Percentiles rank a stretch among this genome's conserved stretches.
These are phyloP conservation scores for Matsumyia berberina DNA, from an alignment of 2,888 invertebrate genomes.

Conservation along the genomic window DNA sequence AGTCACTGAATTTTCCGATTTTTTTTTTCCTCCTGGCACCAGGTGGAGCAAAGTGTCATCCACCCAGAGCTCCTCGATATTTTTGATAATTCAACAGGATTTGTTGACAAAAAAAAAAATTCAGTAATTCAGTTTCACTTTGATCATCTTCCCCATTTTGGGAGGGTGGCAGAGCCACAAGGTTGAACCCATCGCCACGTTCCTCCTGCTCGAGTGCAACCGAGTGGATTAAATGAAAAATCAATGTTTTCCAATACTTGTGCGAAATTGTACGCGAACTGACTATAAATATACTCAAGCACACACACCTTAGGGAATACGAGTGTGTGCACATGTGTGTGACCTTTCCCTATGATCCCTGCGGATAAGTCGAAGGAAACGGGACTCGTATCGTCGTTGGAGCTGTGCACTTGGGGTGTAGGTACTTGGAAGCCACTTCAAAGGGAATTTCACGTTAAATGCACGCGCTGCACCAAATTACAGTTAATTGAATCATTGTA, in stretches of 20 bases:
- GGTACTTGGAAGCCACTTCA: conserved; percentile 43
- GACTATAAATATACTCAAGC: conserved; percentile 36
- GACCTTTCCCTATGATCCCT: conserved; percentile 38
- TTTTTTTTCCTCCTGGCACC: conserved; percentile 2
- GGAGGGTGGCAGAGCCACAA: conserved; percentile 1
- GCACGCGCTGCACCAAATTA: conserved; percentile 59
- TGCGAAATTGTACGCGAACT: background rate
- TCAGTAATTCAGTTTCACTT: conserved; percentile 42
- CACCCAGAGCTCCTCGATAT: background rate
- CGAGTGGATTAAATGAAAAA: conserved; percentile 65
- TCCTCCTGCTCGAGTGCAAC: conserved; percentile 18
- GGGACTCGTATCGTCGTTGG: conserved; percentile 35
- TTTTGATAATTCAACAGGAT: background rate
- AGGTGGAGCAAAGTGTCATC: conserved; percentile 35
- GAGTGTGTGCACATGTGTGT: conserved; percentile 13
- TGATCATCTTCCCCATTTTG: conserved; percentile 28
- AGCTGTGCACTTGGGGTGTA: conserved; percentile 21
- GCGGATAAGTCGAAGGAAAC: background rate
- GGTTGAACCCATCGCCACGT: conserved; percentile 16
- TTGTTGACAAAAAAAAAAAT: conserved; percentile 9
- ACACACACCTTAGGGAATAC: conserved; percentile 18
- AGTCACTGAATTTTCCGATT: conserved; percentile 44
- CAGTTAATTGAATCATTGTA: conserved; percentile 68
- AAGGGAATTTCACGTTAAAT: conserved; percentile 49
- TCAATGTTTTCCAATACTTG: conserved; percentile 47